These are phyloP conservation scores for Sternarchorhynchus goeldii DNA, from an alignment of 2,797 vertebrate species.

Conservation along the genomic window DNA sequence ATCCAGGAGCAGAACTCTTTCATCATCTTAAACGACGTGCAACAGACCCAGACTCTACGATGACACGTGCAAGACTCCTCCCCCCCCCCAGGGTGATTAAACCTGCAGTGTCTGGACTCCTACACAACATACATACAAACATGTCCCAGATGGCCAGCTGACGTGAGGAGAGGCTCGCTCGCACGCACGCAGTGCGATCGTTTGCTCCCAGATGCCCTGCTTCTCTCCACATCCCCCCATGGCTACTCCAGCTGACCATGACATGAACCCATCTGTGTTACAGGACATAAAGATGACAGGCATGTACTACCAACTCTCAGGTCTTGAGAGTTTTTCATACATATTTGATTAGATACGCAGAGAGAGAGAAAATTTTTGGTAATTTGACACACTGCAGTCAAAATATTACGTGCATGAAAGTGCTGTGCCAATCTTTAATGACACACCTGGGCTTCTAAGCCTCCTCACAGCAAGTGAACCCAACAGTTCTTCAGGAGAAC, in stretches of 20 bases:
- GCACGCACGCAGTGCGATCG: conserved; percentile 23
- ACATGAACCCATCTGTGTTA: too few relatives aligned
- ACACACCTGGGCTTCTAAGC: neutral
- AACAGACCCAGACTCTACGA: too few relatives aligned
- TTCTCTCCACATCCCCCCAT: conserved; percentile 1
- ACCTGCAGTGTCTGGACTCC: neutral
- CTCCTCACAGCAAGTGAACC: neutral
- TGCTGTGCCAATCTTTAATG: neutral
- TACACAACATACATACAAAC: conserved; percentile 7
- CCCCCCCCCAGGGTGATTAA: neutral
- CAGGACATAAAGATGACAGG: too few relatives aligned
- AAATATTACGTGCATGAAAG: neutral
- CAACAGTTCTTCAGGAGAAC: too few relatives aligned
- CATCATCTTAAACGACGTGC: too few relatives aligned
- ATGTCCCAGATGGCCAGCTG: conserved; percentile 20
- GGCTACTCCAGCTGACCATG: too few relatives aligned
- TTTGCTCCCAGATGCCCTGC: conserved; percentile 43
- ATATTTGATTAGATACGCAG: conserved; percentile 34
- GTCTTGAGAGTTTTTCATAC: conserved; percentile 17
- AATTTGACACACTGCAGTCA: neutral
- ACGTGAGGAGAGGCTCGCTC: neutral
- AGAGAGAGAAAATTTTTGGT: neutral
- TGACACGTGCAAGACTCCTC: too few relatives aligned
- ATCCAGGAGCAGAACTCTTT: too few relatives aligned
- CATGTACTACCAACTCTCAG: conserved; percentile 9